Percentiles rank a stretch among this genome's conserved stretches.
Evolutionary conservation across 1,140 invertebrate species (phyloP).

Genomic region (Drosophila parabipectinata): DNA sequence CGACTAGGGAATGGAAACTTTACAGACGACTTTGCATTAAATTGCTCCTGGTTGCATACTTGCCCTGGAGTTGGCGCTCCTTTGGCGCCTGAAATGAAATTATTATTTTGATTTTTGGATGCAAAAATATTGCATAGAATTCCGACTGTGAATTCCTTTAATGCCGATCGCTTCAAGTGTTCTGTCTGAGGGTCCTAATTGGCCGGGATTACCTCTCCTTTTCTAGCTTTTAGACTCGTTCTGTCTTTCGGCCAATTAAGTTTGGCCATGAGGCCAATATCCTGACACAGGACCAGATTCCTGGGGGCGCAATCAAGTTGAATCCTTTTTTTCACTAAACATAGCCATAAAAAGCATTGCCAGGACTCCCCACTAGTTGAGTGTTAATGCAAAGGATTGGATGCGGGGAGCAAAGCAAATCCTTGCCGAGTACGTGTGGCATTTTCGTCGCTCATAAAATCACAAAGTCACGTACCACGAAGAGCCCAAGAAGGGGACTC

Average conservation of each 20-base stretch:
- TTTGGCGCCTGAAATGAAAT: conserved; percentile 48
- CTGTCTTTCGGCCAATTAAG: conserved; percentile 24
- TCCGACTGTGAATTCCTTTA: not conserved
- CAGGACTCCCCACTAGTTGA: conserved; percentile 65
- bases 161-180: conserved; percentile 32
- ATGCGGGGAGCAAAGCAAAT: conserved; percentile 37
- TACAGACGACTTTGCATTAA: conserved; percentile 67
- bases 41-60: conserved; percentile 50
- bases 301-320: conserved; percentile 65
- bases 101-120: conserved; percentile 44
- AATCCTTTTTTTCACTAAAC: conserved; percentile 80
- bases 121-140: not conserved
- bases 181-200: conserved; percentile 39
- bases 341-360: conserved; percentile 75
- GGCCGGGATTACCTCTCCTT: conserved; percentile 24
- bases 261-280: conserved; percentile 36
- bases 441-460: conserved; percentile 77
- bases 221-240: not conserved
- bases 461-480: conserved; percentile 72
- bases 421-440: conserved; percentile 66
- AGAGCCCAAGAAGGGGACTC: conserved; percentile 21
- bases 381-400: conserved; percentile 68
- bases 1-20: conserved; percentile 45
- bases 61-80: conserved; percentile 18
- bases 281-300: conserved; percentile 18